Percentiles rank a stretch among this genome's conserved stretches.
These are phyloP conservation scores for Myotis daubentonii DNA, from an alignment of 2,797 vertebrate species.

Conservation along the genomic window DNA sequence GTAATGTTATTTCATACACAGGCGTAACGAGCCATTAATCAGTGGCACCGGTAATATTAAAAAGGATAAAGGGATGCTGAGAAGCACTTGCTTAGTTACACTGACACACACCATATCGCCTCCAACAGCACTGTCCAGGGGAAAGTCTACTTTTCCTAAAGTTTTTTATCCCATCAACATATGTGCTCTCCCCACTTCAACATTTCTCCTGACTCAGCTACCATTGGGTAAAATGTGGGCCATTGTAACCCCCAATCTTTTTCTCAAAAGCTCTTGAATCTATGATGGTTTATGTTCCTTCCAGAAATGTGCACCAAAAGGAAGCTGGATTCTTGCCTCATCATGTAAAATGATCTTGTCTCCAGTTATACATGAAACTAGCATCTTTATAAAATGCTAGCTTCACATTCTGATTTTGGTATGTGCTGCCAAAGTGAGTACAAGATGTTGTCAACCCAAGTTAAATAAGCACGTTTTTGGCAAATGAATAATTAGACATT, in stretches of 20 bases:
- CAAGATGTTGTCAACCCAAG: neutral
- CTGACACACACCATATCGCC: neutral
- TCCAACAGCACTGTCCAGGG: neutral
- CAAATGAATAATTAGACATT: neutral
- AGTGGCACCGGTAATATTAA: conserved; percentile 43
- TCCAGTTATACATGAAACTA: neutral
- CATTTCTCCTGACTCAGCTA: neutral
- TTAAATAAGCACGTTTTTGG: neutral
- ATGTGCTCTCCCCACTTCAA: neutral
- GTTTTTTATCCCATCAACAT: neutral
- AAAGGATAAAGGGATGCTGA: neutral
- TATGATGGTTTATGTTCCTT: neutral
- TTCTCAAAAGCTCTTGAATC: neutral
- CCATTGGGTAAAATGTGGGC: neutral
- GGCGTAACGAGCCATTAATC: conserved; percentile 77
- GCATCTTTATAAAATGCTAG: neutral
- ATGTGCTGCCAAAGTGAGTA: neutral
- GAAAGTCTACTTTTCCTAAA: neutral
- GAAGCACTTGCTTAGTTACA: neutral
- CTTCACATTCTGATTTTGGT: neutral
- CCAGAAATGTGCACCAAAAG: neutral
- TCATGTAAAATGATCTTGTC: neutral
- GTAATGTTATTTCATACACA: conserved; percentile 80
- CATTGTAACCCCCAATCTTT: neutral
- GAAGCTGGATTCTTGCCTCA: neutral